Conservation (phyloP, 2,888 invertebrate species). For the Ophion slaviceki region DNA sequence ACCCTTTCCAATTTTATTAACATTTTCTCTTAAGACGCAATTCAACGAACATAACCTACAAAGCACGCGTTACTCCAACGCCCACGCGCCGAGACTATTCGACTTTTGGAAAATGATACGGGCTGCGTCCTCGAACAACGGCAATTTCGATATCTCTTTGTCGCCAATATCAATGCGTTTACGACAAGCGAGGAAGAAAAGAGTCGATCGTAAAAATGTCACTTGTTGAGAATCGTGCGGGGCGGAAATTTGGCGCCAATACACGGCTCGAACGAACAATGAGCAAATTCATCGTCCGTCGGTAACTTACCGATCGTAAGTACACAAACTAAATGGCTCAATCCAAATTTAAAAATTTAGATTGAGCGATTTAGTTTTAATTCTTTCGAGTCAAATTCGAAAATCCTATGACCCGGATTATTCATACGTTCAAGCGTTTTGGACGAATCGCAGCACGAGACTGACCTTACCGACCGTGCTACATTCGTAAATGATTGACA, state of each 20-base stretch:
- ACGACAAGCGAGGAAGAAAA: neutral
- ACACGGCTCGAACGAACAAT: neutral
- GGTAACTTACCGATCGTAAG: neutral
- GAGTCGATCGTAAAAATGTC: neutral
- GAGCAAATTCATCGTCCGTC: neutral
- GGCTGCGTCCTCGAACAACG: neutral
- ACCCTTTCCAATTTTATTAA: conserved; percentile 78
- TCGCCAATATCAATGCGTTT: neutral
- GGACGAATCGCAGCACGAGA: neutral
- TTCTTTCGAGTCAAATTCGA: neutral
- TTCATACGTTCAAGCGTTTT: neutral
- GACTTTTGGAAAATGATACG: neutral
- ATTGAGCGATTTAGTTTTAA: neutral
- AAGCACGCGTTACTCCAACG: neutral
- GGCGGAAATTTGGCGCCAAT: neutral
- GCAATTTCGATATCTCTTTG: neutral
- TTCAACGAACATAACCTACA: neutral
- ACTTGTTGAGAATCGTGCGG: neutral
- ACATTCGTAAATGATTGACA: neutral
- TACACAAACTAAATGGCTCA: neutral
- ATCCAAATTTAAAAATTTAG: no score
- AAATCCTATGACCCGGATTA: neutral
- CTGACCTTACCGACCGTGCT: neutral
- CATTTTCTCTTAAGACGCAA: conserved; percentile 69
- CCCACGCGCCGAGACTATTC: neutral